Base-by-base conservation (phyloP, 2,888 invertebrate species). In the Ferdinandea cuprea region DNA sequence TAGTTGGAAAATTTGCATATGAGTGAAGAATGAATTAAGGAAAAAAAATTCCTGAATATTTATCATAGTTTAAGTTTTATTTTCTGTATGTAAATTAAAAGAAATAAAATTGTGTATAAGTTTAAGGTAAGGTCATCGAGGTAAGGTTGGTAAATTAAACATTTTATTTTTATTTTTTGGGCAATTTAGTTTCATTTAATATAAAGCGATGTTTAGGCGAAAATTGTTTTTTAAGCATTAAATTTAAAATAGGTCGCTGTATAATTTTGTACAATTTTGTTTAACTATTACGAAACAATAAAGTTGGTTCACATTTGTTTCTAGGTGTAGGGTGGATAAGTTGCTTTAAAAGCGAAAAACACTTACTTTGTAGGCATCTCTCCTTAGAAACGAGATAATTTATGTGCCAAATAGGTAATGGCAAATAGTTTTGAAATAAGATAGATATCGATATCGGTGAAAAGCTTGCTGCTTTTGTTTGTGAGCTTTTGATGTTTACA, bases 11-110 rank as follows among this genome's bases (percentile, higher is more conserved):
- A 81, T 81, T 77, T 61, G 71, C 81, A 81, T 81, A 72, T 42
- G n/a, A 65, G 59, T 59, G 40, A 48, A 65, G 40, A 50, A 65
- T 58, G 19, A 44, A 63, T 50, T 58, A 54, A 15, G 15, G 52
- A 42, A 40, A 81, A 76, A 72, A 48, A 71, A 17, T 66, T 81
- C 71, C 81, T 76, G 71, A 77, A 77, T 81, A 81, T 71, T 81
- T 81, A 81, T 76, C 81, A 81, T 81, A 71, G 40, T 74, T 74
- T 71, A 71, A 40, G 46, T 59, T 54, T 54, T 66, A 54, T 63
- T 65, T 32, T 44, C 46, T 19, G 11, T 11, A 9, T 28, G 52
- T 17, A 25, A 52, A 50, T 50, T 35, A 6, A 68, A 54, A 30
- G 21, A 59, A 66, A 66, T 52, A 37, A 30, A 71, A 58, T 76